Evolutionary conservation across 2,797 vertebrate genomes (phyloP), one percentile per base, ranked within the genome.

Genomic region (Buphagus erythrorhynchus): DNA sequence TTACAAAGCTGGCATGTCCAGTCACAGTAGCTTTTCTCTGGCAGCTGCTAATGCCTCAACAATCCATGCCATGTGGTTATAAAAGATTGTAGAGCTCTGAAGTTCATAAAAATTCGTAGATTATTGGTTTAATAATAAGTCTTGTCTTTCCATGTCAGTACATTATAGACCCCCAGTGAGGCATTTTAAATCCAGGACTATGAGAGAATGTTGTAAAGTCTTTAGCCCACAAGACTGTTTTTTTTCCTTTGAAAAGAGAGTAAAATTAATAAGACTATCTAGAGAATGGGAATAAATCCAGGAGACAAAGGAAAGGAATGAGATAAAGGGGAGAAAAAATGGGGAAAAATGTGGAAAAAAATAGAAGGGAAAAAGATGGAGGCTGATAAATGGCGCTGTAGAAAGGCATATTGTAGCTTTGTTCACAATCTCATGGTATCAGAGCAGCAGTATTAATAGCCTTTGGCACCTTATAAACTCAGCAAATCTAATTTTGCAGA

Each of bases 401-500:
- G 94, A 94, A 90, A 96, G 81, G 58, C 68, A 57, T 51, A 67
- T 57, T 85, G 88, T 69, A 89, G 65, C 49, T 72, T 90, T 95
- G 85, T 88, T 97, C 77, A 76, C 89, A 85, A 51, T 85, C 82
- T 89, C 48, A 21, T 72, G 68, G 77, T 93, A 94, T 68, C 67
- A 72, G 84, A 88, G 72, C 55, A 52, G 72, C 20, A 65, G 61
- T 10, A 86, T 92, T 95, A 96, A 94, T 52, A 89, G 82, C 61
- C 85, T 93, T 94, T 15, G 11, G 79, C 92, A 90, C 86, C 95
- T 96, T 92, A 71, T 90, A 96, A 96, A 97, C 71, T 92, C 83
- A 92, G 95, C 96, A 88, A 88, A 94, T 93, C 97, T 95, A 93
- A 97, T 97, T 96, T 90, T 75, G 95, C 61, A 93, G 67, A 55